Conservation (phyloP, 2,888 invertebrate genomes). For the Coecobrya sp. region DNA sequence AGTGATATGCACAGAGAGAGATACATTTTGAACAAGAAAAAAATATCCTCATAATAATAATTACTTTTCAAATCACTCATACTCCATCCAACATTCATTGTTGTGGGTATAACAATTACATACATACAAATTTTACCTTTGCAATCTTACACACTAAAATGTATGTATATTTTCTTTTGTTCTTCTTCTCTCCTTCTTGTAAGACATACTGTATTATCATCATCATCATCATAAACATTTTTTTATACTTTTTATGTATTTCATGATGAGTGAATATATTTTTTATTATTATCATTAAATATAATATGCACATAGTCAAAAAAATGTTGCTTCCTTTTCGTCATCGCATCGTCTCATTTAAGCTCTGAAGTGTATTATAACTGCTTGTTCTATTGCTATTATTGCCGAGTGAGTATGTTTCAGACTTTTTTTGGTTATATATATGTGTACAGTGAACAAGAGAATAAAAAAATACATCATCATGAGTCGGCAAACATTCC, state of each 20-base stretch:
- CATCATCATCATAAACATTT: conserved; percentile 43
- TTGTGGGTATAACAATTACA: conserved; percentile 18
- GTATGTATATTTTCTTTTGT: not conserved
- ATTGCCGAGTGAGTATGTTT: too few species aligned
- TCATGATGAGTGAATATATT: conserved; percentile 67
- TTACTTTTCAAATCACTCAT: conserved; percentile 55
- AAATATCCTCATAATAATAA: conserved; percentile 53
- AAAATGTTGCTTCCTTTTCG: conserved; percentile 67
- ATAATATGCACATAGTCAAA: conserved; percentile 74
- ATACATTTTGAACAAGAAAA: not conserved
- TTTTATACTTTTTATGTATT: conserved; percentile 63
- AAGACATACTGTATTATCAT: not conserved
- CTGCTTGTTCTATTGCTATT: not conserved
- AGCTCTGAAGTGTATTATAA: not conserved
- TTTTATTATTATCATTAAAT: conserved; percentile 78
- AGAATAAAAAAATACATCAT: conserved; percentile 59
- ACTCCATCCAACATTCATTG: not conserved
- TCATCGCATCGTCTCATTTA: conserved; percentile 41
- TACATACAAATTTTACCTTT: not conserved
- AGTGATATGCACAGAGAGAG: not conserved
- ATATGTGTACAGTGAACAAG: conserved; percentile 14
- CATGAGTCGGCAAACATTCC: conserved; percentile 80
- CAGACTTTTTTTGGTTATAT: conserved; percentile 17
- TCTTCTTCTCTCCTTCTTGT: not conserved
- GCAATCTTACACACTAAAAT: not conserved